Base-by-base conservation (phyloP, 2,113 vertebrate species). In the Eulemur macaco region DNA sequence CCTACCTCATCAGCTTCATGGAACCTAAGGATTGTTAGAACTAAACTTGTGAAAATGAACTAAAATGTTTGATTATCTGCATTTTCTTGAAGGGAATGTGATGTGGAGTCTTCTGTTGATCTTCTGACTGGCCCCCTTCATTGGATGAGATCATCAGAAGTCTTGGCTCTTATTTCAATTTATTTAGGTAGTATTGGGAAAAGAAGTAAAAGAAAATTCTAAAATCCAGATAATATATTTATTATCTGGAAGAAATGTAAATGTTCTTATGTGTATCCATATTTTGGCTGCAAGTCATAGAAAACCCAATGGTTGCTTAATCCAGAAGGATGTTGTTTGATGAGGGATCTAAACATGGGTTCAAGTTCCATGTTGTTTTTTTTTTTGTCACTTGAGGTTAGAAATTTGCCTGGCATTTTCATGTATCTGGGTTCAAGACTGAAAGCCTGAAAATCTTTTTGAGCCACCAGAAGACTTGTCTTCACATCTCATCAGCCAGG, bases 331-430 rank as follows among this genome's bases (percentile, higher is more conserved):
- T 69, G 37, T 37, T 92, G 39, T 68, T 89, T 76, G 77, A 73
- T 47, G 76, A 78, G 3, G 18, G 54, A 10, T 50, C 27, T 50
- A 37, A 77, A 94, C 47, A 58, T 45, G 12, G 56, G 47, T 11
- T 29, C 3, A 8, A 52, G 39, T 42, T 31, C 34, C 77, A 39
- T n/a, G 69, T 47, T 73, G 27, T 63, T 94, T n/a, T 37, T 7
- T 47, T 64, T 52, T 45, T 52, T 39, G 27, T 68, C 47, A 54
- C 14, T 63, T 25, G 34, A 64, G 60, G 58, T 95, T 83, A 76
- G 52, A 64, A 63, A 86, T 74, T 52, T 86, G 87, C n/a, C 42
- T 96, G 71, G 56, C 74, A 71, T 84, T 92, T 91, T 87, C 56
- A 50, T 20, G 84, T 9, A 56, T 83, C 54, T 85, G 1, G 69